Evolutionary conservation across 2,888 invertebrate species (phyloP), one percentile per base, ranked within the genome.

Genomic region (Gymnoscelis rufifasciata): DNA sequence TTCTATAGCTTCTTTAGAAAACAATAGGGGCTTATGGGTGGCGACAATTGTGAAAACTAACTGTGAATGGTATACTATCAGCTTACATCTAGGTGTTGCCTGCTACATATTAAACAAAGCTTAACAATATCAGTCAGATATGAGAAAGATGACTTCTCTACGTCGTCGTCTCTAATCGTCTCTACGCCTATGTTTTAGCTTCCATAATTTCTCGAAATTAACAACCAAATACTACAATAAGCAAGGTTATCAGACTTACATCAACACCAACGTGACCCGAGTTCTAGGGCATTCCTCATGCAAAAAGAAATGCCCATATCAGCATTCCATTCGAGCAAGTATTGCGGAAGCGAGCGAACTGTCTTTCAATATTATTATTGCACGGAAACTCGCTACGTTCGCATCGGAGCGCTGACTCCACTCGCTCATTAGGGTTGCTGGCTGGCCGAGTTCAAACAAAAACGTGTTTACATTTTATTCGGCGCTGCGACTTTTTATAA

Each of bases 331-430:
- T 66, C 56, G 59, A 62, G 69, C 70, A 55, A 64, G 57, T 66
- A 62, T 68, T 65, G 72, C 75, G 72, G 75, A 77, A 77, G 66
- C 68, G 59, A 54, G 60, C 69, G 60, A 51, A 60, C 66, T 71
- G 68, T 74, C 73, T 73, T 69, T 71, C 67, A 68, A 66, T 74
- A 73, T 70, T 71, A 71, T 73, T 71, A 70, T 67, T 64, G 64
- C 66, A 64, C 57, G 60, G 63, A 65, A 75, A 68, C 63, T 57
- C 53, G 62, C 67, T 59, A 59, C 63, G 56, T 60, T 56, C 62
- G 63, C 58, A 52, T 68, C 64, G 56, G 54, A 33, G 47, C 31
- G 51, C 49, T 51, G 54, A 54, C 54, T 52, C 23, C 27, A 47
- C 51, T 48, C 38, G 51, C 42, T 52, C 48, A 47, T 38, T 51